Evolutionary conservation across 1,140 invertebrate genomes (phyloP).

Genomic region (Calliopsis andreniformis): DNA sequence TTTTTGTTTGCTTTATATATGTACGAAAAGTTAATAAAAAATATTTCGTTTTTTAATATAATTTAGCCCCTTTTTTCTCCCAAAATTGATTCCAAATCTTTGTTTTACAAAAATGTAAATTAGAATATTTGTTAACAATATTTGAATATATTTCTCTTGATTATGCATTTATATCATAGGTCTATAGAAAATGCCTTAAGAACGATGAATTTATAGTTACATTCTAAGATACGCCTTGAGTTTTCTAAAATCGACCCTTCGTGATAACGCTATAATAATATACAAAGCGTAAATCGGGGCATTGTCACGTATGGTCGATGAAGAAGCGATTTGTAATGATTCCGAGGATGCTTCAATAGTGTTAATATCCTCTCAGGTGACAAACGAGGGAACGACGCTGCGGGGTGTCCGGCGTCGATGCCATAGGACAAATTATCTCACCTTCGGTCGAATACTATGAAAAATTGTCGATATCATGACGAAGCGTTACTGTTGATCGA

Average conservation of each 20-base stretch:
- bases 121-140: neutral
- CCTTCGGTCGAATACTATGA: slow-evolving; percentile 53
- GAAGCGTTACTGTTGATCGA: slow-evolving; percentile 47
- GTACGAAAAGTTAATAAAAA: neutral
- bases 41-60: neutral
- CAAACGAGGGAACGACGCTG: slow-evolving; percentile 67
- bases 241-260: slow-evolving; percentile 38
- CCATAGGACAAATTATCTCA: slow-evolving; percentile 67
- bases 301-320: slow-evolving; percentile 55
- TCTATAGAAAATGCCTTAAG: too few relatives aligned
- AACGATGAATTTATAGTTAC: neutral
- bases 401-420: slow-evolving; percentile 65
- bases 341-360: slow-evolving; percentile 62
- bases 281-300: slow-evolving; percentile 34
- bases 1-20: neutral
- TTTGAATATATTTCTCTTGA: neutral
- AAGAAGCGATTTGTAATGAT: slow-evolving; percentile 69
- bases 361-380: slow-evolving; percentile 72
- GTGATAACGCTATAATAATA: slow-evolving; percentile 32
- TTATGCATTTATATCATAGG: neutral
- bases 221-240: too few relatives aligned
- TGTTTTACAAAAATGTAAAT: too few relatives aligned
- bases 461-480: slow-evolving; percentile 66
- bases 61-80: too few relatives aligned
- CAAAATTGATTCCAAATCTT: too few relatives aligned